A percentile compares a stretch with the other conserved stretches of the same genome.
Evolutionary conservation across 1,140 invertebrate species (phyloP).

Genomic region (Procambarus virginalis): DNA sequence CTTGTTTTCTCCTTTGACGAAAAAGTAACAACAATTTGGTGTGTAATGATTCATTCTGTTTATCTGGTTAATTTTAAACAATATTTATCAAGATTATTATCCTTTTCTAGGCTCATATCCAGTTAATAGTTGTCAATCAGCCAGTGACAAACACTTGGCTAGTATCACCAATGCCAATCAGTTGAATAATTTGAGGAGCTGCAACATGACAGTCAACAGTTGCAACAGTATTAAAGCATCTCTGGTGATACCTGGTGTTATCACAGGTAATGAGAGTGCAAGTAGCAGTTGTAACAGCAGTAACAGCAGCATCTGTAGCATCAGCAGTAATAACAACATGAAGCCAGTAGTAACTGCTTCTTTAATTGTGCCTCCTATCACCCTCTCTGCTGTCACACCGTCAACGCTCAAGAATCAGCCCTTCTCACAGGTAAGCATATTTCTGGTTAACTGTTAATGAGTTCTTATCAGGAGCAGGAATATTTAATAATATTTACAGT

Average conservation of each 20-base stretch:
- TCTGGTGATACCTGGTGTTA: constrained; percentile 40
- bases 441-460: too few relatives aligned
- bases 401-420: constrained; percentile 37
- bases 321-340: constrained; percentile 31
- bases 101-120: constrained; percentile 26
- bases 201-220: constrained; percentile 23
- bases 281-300: constrained; percentile 43
- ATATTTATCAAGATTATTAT: background rate
- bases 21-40: too few relatives aligned
- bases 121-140: constrained; percentile 8
- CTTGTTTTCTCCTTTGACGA: too few relatives aligned
- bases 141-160: background rate
- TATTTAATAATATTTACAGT: too few relatives aligned
- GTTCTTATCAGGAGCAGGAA: too few relatives aligned
- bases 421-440: constrained; percentile 23
- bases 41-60: too few relatives aligned
- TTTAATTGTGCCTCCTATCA: constrained; percentile 36
- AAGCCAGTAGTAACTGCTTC: constrained; percentile 48
- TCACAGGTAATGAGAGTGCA: constrained; percentile 14
- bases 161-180: background rate
- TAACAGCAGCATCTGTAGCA: constrained; percentile 31
- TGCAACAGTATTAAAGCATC: constrained; percentile 31
- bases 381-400: constrained; percentile 42
- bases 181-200: constrained; percentile 9
- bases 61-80: background rate